Evolutionary conservation across 2,113 vertebrate genomes (phyloP).

Genomic region (Podarcis cretensis): DNA sequence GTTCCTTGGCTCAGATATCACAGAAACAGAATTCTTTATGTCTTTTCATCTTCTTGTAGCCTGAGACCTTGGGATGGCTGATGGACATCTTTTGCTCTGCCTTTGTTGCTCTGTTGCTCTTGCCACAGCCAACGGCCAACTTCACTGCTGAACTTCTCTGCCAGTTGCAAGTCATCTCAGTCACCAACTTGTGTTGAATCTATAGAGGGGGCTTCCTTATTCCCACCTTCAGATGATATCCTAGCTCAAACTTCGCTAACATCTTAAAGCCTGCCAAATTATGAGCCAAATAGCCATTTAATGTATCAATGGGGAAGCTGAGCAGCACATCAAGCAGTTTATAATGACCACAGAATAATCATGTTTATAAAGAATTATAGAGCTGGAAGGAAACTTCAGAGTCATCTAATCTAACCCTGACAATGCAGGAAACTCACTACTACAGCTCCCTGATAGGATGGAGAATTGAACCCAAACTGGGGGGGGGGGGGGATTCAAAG

Average conservation of each 20-base stretch:
- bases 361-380: background rate
- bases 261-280: too few species aligned
- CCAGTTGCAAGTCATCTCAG: background rate
- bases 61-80: background rate
- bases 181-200: background rate
- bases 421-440: background rate
- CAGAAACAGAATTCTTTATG: background rate
- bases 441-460: background rate
- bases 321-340: too few species aligned
- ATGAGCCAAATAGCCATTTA: too few species aligned
- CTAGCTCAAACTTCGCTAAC: too few species aligned
- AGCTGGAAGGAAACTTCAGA: background rate
- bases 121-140: background rate
- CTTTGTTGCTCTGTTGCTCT: background rate
- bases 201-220: background rate
- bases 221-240: background rate
- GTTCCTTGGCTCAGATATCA: background rate
- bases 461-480: background rate
- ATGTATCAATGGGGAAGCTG: too few species aligned
- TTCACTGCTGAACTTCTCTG: background rate
- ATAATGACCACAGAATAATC: background rate
- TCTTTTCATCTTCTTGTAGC: slow-evolving; percentile 3
- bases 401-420: background rate
- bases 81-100: background rate
- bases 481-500: background rate